A percentile compares a stretch with the other conserved stretches of the same genome.
phyloP scores from a whole-genome alignment of 2,888 invertebrate genomes.

The Lepidochitona cinerea region DNA sequence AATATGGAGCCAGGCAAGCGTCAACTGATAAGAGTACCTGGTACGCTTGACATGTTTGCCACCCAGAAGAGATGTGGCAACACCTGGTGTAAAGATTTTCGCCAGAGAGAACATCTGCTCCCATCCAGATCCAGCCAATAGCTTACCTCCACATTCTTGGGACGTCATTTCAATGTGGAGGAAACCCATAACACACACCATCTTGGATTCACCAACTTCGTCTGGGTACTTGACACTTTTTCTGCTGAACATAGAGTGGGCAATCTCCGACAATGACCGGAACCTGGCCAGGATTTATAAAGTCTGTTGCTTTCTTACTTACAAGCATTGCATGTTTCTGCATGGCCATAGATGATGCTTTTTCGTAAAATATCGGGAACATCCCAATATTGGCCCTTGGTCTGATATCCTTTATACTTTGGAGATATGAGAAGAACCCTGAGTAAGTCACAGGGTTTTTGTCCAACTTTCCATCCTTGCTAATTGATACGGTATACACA shows the following conservation, averaged over 20 bases:
- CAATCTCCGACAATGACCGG: no score
- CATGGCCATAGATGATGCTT: no score
- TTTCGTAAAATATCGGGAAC: no score
- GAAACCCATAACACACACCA: neutral
- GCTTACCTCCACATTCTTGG: neutral
- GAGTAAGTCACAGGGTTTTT: neutral
- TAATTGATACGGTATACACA: neutral
- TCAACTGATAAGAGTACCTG: neutral
- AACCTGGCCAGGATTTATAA: no score
- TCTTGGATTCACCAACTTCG: neutral
- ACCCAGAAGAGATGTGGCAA: constrained; percentile 1
- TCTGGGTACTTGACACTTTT: neutral
- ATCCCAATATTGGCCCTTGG: neutral
- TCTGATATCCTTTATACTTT: neutral
- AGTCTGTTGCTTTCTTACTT: no score
- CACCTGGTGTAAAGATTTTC: neutral
- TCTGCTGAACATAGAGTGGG: neutral
- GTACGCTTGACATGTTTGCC: neutral
- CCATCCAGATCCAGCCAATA: neutral
- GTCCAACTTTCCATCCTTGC: neutral
- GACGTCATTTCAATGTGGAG: neutral
- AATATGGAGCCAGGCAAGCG: neutral
- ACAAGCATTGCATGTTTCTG: no score
- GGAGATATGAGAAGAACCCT: neutral
- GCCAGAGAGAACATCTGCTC: neutral